A percentile compares a stretch with the other conserved stretches of the same genome.
phyloP scores from a whole-genome alignment of 2,797 vertebrate genomes.

The Danio kyathit region DNA sequence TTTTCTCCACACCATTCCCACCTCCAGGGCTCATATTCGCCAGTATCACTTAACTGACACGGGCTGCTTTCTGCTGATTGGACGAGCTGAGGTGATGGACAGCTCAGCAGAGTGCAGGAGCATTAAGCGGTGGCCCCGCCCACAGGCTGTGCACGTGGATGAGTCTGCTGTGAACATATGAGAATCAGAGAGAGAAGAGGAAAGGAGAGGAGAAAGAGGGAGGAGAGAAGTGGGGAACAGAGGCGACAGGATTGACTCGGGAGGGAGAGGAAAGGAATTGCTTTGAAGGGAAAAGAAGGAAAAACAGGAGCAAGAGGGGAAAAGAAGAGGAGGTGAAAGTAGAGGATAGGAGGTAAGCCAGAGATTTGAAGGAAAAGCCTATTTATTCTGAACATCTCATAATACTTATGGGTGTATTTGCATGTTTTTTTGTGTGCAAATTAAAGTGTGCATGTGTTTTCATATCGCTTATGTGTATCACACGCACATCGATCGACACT shows the following conservation, averaged over 20 bases:
- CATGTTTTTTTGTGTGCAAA: slow-evolving; percentile 23
- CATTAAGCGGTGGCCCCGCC: slow-evolving; percentile 51
- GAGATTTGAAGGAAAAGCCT: neutral
- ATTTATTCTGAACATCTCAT: neutral
- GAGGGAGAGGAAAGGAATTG: slow-evolving; percentile 54
- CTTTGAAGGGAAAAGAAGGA: slow-evolving; percentile 35
- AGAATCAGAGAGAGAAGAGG: slow-evolving; percentile 71
- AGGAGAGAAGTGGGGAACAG: slow-evolving; percentile 60
- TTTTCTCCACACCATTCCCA: slow-evolving; percentile 63
- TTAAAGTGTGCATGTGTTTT: slow-evolving; percentile 50
- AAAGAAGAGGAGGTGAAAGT: slow-evolving; percentile 30
- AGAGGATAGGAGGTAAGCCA: slow-evolving; percentile 42
- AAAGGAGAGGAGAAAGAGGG: slow-evolving; percentile 77
- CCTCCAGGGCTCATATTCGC: slow-evolving; percentile 69
- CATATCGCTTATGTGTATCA: neutral
- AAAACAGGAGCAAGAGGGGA: slow-evolving; percentile 12
- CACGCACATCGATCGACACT: neutral
- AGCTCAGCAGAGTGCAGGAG: slow-evolving; percentile 37
- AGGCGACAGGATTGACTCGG: slow-evolving; percentile 50
- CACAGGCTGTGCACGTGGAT: slow-evolving; percentile 72
- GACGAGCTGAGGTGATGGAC: slow-evolving; percentile 60
- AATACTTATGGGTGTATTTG: neutral
- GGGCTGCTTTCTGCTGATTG: slow-evolving; percentile 32
- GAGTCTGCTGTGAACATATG: slow-evolving; percentile 69
- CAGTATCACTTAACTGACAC: slow-evolving; percentile 61